Percentiles rank a stretch among this genome's conserved stretches.
phyloP scores from a whole-genome alignment of 1,140 invertebrate species.

The Drosophila auraria region DNA sequence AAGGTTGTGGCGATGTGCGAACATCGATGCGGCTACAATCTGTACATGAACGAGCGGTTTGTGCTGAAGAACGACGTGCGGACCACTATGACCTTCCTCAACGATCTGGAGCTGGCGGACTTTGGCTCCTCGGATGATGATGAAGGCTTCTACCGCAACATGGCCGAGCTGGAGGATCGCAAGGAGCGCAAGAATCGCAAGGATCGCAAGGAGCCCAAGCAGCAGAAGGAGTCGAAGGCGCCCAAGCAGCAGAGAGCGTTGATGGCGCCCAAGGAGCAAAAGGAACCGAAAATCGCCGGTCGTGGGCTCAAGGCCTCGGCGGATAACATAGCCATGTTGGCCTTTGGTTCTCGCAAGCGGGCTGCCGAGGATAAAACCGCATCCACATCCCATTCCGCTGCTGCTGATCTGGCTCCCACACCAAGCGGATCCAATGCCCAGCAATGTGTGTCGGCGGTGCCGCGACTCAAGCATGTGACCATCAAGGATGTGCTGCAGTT shows the following conservation, averaged over 20 bases:
- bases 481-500: slow-evolving; percentile 61
- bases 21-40: slow-evolving; percentile 37
- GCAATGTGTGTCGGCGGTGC: background rate
- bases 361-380: background rate
- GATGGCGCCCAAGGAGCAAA: background rate
- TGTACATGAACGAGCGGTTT: slow-evolving; percentile 33
- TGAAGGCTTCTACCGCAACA: slow-evolving; percentile 1
- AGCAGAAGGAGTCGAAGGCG: background rate
- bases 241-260: background rate
- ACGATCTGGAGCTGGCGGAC: slow-evolving; percentile 41
- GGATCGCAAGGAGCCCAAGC: background rate
- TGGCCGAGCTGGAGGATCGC: background rate
- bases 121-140: slow-evolving; percentile 50
- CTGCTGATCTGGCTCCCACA: background rate
- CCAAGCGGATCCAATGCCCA: background rate
- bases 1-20: slow-evolving; percentile 38
- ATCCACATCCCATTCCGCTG: no score
- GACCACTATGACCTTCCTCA: slow-evolving; percentile 52
- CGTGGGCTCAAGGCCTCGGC: slow-evolving; percentile 24
- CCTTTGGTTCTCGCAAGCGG: slow-evolving; percentile 41
- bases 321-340: slow-evolving; percentile 51
- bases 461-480: slow-evolving; percentile 42
- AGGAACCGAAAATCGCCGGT: background rate
- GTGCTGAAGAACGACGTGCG: slow-evolving; percentile 28
- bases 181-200: background rate